These are phyloP conservation scores for Orius laevigatus DNA, from an alignment of 1,140 invertebrate species.

Conservation along the genomic window DNA sequence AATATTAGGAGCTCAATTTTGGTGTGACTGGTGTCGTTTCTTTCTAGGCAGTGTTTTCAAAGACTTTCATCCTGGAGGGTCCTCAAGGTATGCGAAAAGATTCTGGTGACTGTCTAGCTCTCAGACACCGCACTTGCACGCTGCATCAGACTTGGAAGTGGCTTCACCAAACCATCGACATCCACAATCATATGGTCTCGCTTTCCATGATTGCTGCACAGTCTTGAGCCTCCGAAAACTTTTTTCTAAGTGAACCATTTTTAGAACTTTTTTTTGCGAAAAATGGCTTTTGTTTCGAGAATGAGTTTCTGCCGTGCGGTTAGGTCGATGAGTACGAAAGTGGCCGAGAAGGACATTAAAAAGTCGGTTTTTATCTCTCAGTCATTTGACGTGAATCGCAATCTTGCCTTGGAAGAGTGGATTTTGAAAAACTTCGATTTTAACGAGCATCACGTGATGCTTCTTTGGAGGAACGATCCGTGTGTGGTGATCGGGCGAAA, in stretches of 20 bases:
- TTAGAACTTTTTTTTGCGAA: neutral
- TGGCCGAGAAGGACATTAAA: slow-evolving; percentile 34
- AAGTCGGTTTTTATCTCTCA: slow-evolving; percentile 85
- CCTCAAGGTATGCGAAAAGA: slow-evolving; percentile 60
- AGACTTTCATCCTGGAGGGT: slow-evolving; percentile 35
- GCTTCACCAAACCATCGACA: slow-evolving; percentile 70
- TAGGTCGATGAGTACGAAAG: slow-evolving; percentile 13
- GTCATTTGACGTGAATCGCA: slow-evolving; percentile 74
- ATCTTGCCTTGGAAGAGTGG: slow-evolving; percentile 90
- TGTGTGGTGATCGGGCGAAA: slow-evolving; percentile 90
- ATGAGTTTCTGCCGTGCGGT: too few relatives aligned
- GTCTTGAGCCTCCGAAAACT: slow-evolving; percentile 6
- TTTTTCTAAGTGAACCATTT: slow-evolving; percentile 1
- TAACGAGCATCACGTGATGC: slow-evolving; percentile 57
- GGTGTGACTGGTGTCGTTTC: neutral
- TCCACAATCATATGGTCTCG: slow-evolving; percentile 70
- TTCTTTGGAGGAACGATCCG: slow-evolving; percentile 83
- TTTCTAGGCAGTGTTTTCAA: neutral
- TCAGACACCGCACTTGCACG: slow-evolving; percentile 61
- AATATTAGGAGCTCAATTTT: neutral
- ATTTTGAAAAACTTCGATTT: slow-evolving; percentile 75
- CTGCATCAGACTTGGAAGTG: slow-evolving; percentile 80
- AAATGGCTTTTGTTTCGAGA: slow-evolving; percentile 8
- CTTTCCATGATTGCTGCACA: slow-evolving; percentile 37
- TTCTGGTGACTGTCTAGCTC: slow-evolving; percentile 66